Evolutionary conservation across 2,888 invertebrate genomes (phyloP).

Genomic region (Chorisops tibialis): DNA sequence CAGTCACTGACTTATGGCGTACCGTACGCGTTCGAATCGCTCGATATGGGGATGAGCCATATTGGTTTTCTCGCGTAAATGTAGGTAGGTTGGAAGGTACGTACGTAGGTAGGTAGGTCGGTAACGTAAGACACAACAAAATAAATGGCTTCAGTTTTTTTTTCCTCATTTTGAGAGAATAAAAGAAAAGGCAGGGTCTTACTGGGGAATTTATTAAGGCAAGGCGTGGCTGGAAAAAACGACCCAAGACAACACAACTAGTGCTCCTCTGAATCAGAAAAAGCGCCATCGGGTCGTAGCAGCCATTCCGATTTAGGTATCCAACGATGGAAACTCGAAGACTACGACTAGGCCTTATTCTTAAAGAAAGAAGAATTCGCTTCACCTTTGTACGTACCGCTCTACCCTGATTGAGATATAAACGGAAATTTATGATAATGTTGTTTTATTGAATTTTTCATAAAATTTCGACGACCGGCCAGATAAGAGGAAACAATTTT

Average conservation of each 20-base stretch:
- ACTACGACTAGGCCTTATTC: neutral
- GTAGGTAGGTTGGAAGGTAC: too few species aligned
- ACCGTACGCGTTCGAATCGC: neutral
- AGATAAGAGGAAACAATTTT: slow-evolving; percentile 9
- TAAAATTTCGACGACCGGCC: slow-evolving; percentile 1
- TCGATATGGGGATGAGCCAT: slow-evolving; percentile 3
- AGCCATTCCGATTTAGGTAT: neutral
- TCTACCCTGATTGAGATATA: slow-evolving; percentile 29
- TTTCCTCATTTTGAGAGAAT: neutral
- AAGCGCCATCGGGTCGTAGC: neutral
- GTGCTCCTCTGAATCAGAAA: neutral
- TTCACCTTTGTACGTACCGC: neutral
- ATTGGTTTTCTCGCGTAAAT: slow-evolving; percentile 10
- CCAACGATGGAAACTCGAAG: neutral
- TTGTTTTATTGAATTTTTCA: slow-evolving; percentile 24
- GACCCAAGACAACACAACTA: neutral
- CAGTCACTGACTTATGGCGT: slow-evolving; percentile 4
- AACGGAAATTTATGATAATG: slow-evolving; percentile 26
- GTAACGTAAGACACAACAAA: slow-evolving; percentile 7
- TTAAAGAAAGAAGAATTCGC: neutral
- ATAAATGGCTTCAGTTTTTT: slow-evolving; percentile 4
- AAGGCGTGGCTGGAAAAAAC: slow-evolving; percentile 16
- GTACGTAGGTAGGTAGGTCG: too few species aligned
- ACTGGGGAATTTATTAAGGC: neutral
- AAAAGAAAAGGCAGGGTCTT: neutral